A percentile compares a stretch with the other conserved stretches of the same genome.
These are phyloP conservation scores for Morpho helenor DNA, from an alignment of 2,888 invertebrate species.

Conservation along the genomic window DNA sequence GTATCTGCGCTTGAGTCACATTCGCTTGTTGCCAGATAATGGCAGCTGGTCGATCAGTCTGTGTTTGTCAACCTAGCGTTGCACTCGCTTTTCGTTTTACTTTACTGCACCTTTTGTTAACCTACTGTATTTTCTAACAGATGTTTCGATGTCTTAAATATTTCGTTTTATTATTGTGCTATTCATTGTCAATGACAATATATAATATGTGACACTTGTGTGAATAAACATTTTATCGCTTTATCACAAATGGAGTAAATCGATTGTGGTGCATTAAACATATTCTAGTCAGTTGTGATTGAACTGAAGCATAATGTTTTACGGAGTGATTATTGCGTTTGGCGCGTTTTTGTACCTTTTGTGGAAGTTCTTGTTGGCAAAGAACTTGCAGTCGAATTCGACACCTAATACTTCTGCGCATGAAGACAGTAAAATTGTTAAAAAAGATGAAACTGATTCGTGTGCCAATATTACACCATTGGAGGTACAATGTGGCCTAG, in stretches of 20 bases:
- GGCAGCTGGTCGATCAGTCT: conserved; percentile 52
- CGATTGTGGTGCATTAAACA: conserved; percentile 36
- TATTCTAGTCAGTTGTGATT: conserved; percentile 58
- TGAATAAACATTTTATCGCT: conserved; percentile 36
- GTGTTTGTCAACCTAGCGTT: conserved; percentile 41
- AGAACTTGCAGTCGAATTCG: conserved; percentile 19
- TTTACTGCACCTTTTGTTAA: conserved; percentile 29
- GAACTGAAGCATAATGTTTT: conserved; percentile 56
- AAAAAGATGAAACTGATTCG: conserved; percentile 1
- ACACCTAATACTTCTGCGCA: conserved; percentile 2
- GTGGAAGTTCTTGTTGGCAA: conserved; percentile 54
- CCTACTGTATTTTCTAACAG: conserved; percentile 5
- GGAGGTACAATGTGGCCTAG: not conserved
- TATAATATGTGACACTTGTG: conserved; percentile 39
- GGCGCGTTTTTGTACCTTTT: conserved; percentile 53
- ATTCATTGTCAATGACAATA: conserved; percentile 34
- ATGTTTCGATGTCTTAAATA: conserved; percentile 11
- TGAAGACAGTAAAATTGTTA: conserved; percentile 14
- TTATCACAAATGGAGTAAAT: conserved; percentile 51
- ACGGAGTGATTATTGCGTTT: conserved; percentile 59
- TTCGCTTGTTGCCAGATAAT: conserved; percentile 54
- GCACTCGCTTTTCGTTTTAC: conserved; percentile 38
- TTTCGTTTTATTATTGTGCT: conserved; percentile 30
- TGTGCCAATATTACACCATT: not conserved
- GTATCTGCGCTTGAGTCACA: conserved; percentile 65